A percentile compares a stretch with the other conserved stretches of the same genome.
phyloP scores from a whole-genome alignment of 1,140 invertebrate genomes.

The Trichonephila inaurata region DNA sequence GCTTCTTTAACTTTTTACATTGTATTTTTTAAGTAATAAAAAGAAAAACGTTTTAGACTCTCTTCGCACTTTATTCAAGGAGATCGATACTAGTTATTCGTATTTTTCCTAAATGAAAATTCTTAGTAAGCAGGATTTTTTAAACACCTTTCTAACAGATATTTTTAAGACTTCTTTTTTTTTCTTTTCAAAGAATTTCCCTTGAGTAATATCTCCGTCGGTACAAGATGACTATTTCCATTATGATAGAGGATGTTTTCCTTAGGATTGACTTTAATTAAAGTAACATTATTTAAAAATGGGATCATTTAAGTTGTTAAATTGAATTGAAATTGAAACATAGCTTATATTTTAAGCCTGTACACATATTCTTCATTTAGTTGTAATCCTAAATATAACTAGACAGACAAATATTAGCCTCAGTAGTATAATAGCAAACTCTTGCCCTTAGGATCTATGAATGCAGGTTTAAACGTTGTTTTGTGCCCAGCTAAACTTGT shows the following conservation, averaged over 20 bases:
- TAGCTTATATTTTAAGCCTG: too few species aligned
- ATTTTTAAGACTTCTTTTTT: not conserved
- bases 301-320: too few species aligned
- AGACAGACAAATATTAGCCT: too few species aligned
- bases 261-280: too few species aligned
- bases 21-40: not conserved
- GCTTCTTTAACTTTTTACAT: not conserved
- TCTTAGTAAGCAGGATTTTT: not conserved
- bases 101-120: slow-evolving; percentile 21
- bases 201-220: not conserved
- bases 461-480: too few species aligned
- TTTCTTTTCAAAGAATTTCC: not conserved
- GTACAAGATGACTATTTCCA: not conserved
- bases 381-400: too few species aligned
- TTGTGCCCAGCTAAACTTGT: too few species aligned
- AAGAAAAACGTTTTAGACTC: not conserved
- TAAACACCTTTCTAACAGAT: not conserved
- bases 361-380: too few species aligned
- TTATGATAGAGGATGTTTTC: not conserved
- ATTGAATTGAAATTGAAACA: too few species aligned
- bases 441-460: too few species aligned
- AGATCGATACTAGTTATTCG: slow-evolving; percentile 44
- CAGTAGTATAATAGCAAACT: too few species aligned
- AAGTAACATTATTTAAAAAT: too few species aligned
- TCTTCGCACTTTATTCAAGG: slow-evolving; percentile 16